Evolutionary conservation across 2,888 invertebrate species (phyloP), one percentile per base, ranked within the genome.

Genomic region (Boloria euphrosyne): DNA sequence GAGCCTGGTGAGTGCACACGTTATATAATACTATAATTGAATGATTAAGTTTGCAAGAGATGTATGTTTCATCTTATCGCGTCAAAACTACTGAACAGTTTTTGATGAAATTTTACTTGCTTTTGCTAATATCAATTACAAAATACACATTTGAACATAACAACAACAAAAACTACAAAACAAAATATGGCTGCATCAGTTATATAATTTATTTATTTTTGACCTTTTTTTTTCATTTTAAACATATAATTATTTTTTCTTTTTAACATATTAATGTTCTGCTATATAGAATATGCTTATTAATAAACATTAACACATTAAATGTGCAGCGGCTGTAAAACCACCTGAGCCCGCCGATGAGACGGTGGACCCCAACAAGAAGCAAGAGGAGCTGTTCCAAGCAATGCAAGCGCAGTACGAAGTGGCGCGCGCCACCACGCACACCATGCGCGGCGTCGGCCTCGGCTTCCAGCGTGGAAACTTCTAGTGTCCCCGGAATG

Each of bases 321-420:
- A 38, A 10, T 10, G 7, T 10, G 16, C 55, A 69, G 68, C 69
- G 54, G 74, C 85, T 79, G 93, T 89, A 0, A 86, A 89, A 22
- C 75, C 86, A 22, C 75, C 86, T 0, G 84, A 84, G 52, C 73
- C 81, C 0, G 72, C 86, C 10, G 80, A 86, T 50, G 86, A 90
- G 16, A 73, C 87, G 0, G 93, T 84, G 0, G 95, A 95, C 74
- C 94, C 94, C 4, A 87, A 95, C 50, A 95, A 94, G 77, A 95
- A 95, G 75, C 95, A 95, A 71, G 96, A 97, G 78, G 97, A 98
- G 81, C 94, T 98, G 93, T 98, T 99, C 87, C 95, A 94, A 73
- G 96, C 96, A 59, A 96, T 99, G 95, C 98, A 99, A 81, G 96
- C 97, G 74, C 98, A 99, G 84, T 99, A 99, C 82, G 98, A 98